These are phyloP conservation scores for Myiagra hebetior DNA, from an alignment of 2,113 vertebrate species.

Conservation along the genomic window DNA sequence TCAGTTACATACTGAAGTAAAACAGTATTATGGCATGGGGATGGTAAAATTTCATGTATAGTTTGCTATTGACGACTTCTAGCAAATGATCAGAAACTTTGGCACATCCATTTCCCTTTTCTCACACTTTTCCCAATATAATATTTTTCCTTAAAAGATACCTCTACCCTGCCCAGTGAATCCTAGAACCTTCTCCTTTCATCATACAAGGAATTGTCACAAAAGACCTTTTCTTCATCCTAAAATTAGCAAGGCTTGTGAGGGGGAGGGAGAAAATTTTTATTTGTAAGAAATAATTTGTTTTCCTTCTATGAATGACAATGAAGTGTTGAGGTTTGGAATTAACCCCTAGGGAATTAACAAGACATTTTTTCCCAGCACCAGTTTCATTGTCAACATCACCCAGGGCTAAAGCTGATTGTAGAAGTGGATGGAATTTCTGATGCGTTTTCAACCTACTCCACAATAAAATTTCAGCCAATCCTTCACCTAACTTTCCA, in stretches of 20 bases:
- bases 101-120: not conserved
- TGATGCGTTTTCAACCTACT: not conserved
- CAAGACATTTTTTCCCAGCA: not conserved
- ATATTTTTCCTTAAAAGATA: not conserved
- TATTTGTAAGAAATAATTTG: not conserved
- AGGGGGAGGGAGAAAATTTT: not conserved
- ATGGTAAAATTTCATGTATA: not conserved
- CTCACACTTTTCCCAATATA: not conserved
- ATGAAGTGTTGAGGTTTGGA: not conserved
- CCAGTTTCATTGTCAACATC: not conserved
- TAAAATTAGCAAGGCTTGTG: not conserved
- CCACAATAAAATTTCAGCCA: not conserved
- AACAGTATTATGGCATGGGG: not conserved
- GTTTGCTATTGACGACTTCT: not conserved
- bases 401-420: not conserved
- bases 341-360: not conserved
- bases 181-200: not conserved
- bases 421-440: not conserved
- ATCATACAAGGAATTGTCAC: not conserved
- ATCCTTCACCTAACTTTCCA: not conserved
- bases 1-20: not conserved
- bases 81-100: not conserved
- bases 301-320: not conserved
- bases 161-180: not conserved
- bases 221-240: not conserved